Evolutionary conservation across 2,113 vertebrate genomes (phyloP).

Genomic region (Notothenia rossii): DNA sequence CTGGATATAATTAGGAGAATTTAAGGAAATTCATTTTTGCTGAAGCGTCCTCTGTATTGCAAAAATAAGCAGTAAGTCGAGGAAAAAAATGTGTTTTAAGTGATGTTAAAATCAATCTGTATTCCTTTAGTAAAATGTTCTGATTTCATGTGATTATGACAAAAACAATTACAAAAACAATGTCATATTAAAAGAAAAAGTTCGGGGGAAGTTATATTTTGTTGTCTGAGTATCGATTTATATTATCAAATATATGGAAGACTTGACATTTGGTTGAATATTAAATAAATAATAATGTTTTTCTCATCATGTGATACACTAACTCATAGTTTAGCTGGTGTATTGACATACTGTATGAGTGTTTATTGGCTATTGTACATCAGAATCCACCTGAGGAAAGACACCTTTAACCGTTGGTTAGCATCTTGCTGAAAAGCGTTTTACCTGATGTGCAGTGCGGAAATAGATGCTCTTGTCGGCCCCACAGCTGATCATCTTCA

Average conservation of each 20-base stretch:
- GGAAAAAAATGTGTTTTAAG: not conserved
- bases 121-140: not conserved
- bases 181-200: not conserved
- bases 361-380: not conserved
- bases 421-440: not conserved
- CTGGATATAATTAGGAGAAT: not conserved
- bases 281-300: no score
- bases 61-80: not conserved
- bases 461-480: conserved; percentile 84
- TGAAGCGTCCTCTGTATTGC: not conserved
- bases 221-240: no score
- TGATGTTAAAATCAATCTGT: not conserved
- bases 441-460: conserved; percentile 79
- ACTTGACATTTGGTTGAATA: no score
- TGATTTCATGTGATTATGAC: not conserved
- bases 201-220: no score
- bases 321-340: not conserved
- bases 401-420: no score
- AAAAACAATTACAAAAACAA: no score
- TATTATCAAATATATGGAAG: no score
- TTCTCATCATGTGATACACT: not conserved
- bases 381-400: not conserved
- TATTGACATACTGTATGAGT: not conserved
- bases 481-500: conserved; percentile 84
- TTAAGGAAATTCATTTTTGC: not conserved